Evolutionary conservation across 1,140 invertebrate species (phyloP).

Genomic region (Drosophila lini): DNA sequence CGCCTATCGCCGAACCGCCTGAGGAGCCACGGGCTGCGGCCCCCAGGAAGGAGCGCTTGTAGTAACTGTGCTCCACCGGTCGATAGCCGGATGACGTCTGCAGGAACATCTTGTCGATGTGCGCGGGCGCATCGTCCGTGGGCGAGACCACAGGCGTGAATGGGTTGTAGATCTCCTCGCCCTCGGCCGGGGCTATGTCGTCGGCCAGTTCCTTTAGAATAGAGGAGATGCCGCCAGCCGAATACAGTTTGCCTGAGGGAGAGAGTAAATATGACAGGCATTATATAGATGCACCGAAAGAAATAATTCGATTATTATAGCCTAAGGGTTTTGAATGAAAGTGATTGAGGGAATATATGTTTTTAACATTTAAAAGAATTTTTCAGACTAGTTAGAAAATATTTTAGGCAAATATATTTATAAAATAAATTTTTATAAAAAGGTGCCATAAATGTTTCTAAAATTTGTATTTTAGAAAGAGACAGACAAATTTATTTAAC

Average conservation of each 20-base stretch:
- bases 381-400: no score
- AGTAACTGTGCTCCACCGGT: conserved; percentile 83
- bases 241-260: conserved; percentile 76
- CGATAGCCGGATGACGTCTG: conserved; percentile 84
- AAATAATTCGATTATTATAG: neutral
- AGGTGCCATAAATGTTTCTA: no score
- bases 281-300: conserved; percentile 9
- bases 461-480: no score
- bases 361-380: no score
- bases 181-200: conserved; percentile 80
- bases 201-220: conserved; percentile 83
- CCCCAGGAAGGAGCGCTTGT: conserved; percentile 80
- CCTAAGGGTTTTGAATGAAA: neutral
- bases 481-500: no score
- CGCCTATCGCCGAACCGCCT: conserved; percentile 28
- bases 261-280: neutral
- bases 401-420: no score
- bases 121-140: conserved; percentile 82
- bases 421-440: no score
- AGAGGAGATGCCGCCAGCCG: conserved; percentile 80
- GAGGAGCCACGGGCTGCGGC: conserved; percentile 43
- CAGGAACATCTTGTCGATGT: conserved; percentile 84
- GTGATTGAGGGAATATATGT: neutral
- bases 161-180: conserved; percentile 84
- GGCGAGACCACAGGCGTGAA: conserved; percentile 84